phyloP scores from a whole-genome alignment of 1,140 invertebrate species.

The Odontomachus brunneus region DNA sequence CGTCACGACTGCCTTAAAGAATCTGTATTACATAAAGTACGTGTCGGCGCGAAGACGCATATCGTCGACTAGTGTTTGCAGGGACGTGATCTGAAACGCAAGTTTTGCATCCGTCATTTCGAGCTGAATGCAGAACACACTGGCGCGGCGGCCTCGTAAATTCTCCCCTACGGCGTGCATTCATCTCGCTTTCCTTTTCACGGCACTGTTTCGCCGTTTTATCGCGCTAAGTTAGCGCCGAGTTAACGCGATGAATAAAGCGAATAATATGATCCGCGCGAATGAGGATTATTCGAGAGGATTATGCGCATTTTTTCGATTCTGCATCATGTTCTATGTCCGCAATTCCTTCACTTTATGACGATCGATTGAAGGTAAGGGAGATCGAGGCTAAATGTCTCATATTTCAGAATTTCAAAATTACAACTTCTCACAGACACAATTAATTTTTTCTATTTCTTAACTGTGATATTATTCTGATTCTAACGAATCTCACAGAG shows the following conservation, averaged over 20 bases:
- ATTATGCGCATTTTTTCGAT: not conserved
- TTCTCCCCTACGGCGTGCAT: conserved; percentile 11
- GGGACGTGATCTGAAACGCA: conserved; percentile 53
- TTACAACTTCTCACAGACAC: too few relatives aligned
- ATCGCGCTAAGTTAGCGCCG: conserved; percentile 15
- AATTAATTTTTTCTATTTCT: too few relatives aligned
- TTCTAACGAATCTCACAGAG: too few relatives aligned
- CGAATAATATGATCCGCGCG: not conserved
- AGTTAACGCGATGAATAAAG: conserved; percentile 13
- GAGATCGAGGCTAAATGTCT: too few relatives aligned
- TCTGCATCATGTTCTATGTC: too few relatives aligned
- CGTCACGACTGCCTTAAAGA: conserved; percentile 49
- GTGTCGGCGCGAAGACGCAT: conserved; percentile 12
- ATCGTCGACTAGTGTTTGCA: conserved; percentile 44
- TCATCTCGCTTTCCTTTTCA: conserved; percentile 32
- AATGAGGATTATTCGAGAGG: not conserved
- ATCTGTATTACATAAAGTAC: conserved; percentile 57
- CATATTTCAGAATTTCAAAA: too few relatives aligned
- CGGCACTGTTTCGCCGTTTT: conserved; percentile 8
- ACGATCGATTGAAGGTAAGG: conserved; percentile 1
- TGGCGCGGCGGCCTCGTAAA: conserved; percentile 23
- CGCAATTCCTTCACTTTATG: not conserved
- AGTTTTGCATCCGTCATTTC: conserved; percentile 55
- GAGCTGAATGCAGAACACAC: conserved; percentile 36
- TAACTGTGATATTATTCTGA: too few relatives aligned